A percentile compares a stretch with the other conserved stretches of the same genome.
Evolutionary conservation across 2,113 vertebrate species (phyloP).

Genomic region (Salvelinus alpinus): DNA sequence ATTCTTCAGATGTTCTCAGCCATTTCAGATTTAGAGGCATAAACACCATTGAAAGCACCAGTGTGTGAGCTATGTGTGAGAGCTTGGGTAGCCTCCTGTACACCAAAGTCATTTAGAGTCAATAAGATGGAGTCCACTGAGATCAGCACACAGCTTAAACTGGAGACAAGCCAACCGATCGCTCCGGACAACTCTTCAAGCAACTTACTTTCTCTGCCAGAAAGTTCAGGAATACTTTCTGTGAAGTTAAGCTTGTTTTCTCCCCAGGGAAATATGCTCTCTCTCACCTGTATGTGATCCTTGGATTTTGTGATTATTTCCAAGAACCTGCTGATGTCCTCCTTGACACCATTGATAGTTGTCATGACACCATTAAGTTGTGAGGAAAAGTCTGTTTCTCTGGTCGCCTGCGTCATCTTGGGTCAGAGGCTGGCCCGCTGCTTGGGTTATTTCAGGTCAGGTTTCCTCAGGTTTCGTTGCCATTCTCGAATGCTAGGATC

Average conservation of each 20-base stretch:
- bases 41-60: constrained; percentile 13
- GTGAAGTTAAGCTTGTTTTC: not conserved
- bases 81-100: not conserved
- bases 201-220: not conserved
- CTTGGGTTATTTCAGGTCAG: too few species aligned
- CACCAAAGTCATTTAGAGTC: constrained; percentile 25
- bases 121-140: constrained; percentile 5
- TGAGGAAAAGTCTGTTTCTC: too few species aligned
- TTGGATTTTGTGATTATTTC: too few species aligned
- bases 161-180: constrained; percentile 11
- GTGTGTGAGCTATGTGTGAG: constrained; percentile 22
- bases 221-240: not conserved
- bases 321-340: too few species aligned
- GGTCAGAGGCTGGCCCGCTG: too few species aligned
- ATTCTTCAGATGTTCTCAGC: not conserved
- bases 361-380: too few species aligned
- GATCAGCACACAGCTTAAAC: not conserved
- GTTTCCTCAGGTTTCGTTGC: too few species aligned
- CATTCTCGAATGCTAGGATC: too few species aligned
- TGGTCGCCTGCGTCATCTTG: too few species aligned
- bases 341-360: too few species aligned
- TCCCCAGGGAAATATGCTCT: not conserved
- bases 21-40: not conserved
- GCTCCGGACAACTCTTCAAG: constrained; percentile 2
- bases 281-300: not conserved